phyloP scores from a whole-genome alignment of 2,113 vertebrate genomes.

The Apodemus sylvaticus region DNA sequence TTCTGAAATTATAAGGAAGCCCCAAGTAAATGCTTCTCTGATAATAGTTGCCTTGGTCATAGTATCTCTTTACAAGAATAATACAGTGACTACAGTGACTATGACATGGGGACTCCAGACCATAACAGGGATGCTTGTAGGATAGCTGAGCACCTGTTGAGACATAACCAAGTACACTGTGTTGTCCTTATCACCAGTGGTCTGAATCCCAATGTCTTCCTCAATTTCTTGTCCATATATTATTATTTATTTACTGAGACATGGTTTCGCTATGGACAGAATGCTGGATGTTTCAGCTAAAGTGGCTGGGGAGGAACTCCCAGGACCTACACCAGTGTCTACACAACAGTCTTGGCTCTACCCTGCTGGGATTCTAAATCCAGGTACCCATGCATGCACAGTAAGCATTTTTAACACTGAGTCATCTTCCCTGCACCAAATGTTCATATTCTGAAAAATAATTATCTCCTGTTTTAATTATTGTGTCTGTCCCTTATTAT shows the following conservation, averaged over 20 bases:
- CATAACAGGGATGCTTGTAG: background rate
- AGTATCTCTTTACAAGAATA: background rate
- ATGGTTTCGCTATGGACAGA: background rate
- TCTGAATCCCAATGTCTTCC: background rate
- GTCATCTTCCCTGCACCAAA: background rate
- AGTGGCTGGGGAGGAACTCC: background rate
- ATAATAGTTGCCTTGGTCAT: background rate
- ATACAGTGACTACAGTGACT: background rate
- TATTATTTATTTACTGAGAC: background rate
- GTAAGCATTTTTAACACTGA: background rate
- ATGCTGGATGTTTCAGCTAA: no score
- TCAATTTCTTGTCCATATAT: background rate
- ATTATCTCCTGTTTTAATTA: background rate
- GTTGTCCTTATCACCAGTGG: no score
- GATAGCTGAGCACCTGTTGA: background rate
- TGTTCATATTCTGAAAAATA: background rate
- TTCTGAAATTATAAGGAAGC: background rate
- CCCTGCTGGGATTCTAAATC: background rate
- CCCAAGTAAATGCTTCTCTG: background rate
- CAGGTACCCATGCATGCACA: background rate
- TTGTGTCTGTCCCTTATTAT: background rate
- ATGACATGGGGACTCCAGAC: background rate
- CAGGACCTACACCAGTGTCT: background rate
- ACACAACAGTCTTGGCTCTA: background rate
- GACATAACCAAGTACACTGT: fast-evolving